Conservation (phyloP, 2,113 vertebrate genomes). For the Cephalopterus ornatus region DNA sequence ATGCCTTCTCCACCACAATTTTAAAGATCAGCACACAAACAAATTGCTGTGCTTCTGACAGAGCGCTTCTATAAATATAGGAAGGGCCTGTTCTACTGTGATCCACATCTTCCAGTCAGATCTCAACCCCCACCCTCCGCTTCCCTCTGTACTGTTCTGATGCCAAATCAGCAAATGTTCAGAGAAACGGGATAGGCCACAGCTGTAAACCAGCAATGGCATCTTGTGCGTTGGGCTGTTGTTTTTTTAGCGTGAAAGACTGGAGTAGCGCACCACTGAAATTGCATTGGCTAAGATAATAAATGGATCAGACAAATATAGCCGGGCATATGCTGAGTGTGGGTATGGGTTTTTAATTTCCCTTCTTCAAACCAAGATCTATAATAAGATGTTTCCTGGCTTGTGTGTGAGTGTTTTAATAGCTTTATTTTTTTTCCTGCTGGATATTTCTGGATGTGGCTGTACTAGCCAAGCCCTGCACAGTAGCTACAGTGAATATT, state of each 20-base stretch:
- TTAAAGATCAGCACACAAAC: background rate
- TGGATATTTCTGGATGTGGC: constrained; percentile 24
- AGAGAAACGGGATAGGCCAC: constrained; percentile 47
- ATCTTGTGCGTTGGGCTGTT: background rate
- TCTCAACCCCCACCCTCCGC: background rate
- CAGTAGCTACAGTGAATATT: constrained; percentile 36
- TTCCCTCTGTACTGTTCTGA: background rate
- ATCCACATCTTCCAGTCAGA: background rate
- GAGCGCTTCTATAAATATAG: background rate
- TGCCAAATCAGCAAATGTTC: constrained; percentile 54
- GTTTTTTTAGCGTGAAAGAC: background rate
- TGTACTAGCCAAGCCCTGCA: constrained; percentile 10
- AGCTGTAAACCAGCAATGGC: constrained; percentile 5
- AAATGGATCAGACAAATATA: constrained; percentile 52
- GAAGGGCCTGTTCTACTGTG: background rate
- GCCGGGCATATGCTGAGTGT: constrained; percentile 37
- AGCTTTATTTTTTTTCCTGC: background rate
- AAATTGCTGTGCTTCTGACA: background rate
- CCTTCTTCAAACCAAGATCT: constrained; percentile 45
- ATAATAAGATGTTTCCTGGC: constrained; percentile 64
- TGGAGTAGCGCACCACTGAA: background rate
- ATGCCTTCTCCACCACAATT: background rate
- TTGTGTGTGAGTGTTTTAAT: constrained; percentile 33
- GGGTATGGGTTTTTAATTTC: constrained; percentile 51
- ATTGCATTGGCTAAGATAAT: background rate